Percentiles rank a stretch among this genome's conserved stretches.
Conservation (phyloP, 2,797 vertebrate species). For the Chelon auratus region DNA sequence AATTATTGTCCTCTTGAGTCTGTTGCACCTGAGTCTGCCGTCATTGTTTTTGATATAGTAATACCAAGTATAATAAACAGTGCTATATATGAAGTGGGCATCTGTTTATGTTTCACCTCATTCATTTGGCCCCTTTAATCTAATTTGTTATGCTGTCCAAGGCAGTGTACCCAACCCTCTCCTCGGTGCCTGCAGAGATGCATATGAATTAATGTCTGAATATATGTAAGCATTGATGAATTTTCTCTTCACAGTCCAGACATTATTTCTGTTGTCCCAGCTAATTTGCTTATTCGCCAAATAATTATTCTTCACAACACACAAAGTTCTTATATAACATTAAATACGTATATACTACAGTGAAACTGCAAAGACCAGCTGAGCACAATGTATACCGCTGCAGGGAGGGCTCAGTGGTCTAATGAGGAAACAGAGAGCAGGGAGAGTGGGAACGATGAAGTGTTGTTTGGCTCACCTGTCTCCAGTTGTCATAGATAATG, state of each 20-base stretch:
- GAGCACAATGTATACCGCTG: constrained; percentile 20
- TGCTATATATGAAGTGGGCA: not conserved
- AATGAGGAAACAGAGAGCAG: constrained; percentile 51
- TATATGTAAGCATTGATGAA: not conserved
- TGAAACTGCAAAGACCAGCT: constrained; percentile 12
- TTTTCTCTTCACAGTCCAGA: not conserved
- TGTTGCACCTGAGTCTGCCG: constrained; percentile 19
- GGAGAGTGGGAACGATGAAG: constrained; percentile 24
- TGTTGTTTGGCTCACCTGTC: constrained; percentile 86
- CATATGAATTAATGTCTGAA: too few species aligned
- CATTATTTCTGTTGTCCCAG: not conserved
- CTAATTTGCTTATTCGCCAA: not conserved
- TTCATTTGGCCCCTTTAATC: not conserved
- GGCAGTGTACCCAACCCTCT: not conserved
- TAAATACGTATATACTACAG: not conserved
- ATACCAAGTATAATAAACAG: constrained; percentile 19
- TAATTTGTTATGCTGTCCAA: not conserved
- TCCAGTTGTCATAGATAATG: constrained; percentile 93
- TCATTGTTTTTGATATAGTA: constrained; percentile 4
- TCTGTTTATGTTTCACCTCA: not conserved
- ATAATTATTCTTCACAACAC: not conserved
- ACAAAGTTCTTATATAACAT: not conserved
- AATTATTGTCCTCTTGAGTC: constrained; percentile 37
- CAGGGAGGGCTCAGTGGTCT: constrained; percentile 34
- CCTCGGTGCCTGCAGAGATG: not conserved